Conservation (phyloP, 2,797 vertebrate species). For the Garrulus glandarius region DNA sequence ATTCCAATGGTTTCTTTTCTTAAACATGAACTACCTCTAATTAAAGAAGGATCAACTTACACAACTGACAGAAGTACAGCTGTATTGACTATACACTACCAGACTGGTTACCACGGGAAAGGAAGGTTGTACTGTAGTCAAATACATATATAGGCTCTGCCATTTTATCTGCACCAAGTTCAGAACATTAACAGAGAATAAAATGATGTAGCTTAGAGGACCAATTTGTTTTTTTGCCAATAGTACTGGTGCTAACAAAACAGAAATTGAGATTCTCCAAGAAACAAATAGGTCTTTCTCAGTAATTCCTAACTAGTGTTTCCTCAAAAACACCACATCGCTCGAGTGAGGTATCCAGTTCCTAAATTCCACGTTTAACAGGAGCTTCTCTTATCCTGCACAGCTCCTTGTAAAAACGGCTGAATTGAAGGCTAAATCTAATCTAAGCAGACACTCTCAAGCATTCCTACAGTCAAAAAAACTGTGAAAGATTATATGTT, state of each 20-base stretch:
- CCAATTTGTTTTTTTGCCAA: neutral
- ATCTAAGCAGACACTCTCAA: neutral
- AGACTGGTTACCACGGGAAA: neutral
- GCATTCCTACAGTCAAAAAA: neutral
- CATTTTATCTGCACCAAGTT: neutral
- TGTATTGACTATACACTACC: neutral
- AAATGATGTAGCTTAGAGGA: neutral
- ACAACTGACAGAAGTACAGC: neutral
- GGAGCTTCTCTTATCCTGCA: neutral
- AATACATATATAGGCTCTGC: neutral
- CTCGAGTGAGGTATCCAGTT: neutral
- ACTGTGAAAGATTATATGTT: rapidly evolving
- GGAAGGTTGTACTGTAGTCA: neutral
- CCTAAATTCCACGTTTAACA: neutral
- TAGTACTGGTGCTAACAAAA: neutral
- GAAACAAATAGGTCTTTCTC: neutral
- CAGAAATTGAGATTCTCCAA: neutral
- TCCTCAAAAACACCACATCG: neutral
- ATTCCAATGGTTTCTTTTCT: slow-evolving; percentile 6
- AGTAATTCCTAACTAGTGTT: neutral
- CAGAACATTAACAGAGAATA: neutral
- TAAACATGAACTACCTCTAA: slow-evolving; percentile 49
- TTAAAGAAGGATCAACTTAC: slow-evolving; percentile 41
- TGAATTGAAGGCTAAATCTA: neutral
- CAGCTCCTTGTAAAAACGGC: neutral